Evolutionary conservation across 2,888 invertebrate genomes (phyloP).

Genomic region (Callinectes sapidus): DNA sequence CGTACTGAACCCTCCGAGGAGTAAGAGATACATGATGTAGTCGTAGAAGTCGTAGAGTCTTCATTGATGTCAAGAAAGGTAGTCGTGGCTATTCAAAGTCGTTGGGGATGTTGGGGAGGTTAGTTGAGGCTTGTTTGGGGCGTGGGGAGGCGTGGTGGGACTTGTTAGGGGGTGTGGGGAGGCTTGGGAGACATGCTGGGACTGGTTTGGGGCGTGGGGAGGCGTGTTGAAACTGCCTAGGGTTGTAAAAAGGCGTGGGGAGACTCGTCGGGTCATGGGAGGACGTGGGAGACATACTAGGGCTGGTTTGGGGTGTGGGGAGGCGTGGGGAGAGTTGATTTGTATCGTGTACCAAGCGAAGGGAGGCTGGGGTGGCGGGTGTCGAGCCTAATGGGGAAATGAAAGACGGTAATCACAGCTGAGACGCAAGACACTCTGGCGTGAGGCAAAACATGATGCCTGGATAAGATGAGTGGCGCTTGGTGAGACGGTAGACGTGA

Average conservation of each 20-base stretch:
- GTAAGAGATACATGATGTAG: not conserved
- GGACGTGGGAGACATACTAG: not conserved
- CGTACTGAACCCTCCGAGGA: not conserved
- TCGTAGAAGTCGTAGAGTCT: not conserved
- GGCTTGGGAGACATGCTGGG: no score
- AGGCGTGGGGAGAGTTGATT: not conserved
- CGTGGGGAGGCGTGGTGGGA: no score
- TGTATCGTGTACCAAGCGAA: not conserved
- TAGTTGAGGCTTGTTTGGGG: no score
- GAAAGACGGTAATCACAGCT: not conserved
- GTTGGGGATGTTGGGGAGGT: not conserved
- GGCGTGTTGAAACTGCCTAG: no score
- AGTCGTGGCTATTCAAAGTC: not conserved
- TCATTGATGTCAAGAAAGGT: not conserved
- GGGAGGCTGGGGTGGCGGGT: not conserved
- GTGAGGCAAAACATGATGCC: not conserved
- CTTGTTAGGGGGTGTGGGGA: no score
- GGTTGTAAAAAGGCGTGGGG: no score
- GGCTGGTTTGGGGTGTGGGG: not conserved
- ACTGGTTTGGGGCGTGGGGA: no score
- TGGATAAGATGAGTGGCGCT: constrained; percentile 1
- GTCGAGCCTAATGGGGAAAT: not conserved
- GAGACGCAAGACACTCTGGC: not conserved
- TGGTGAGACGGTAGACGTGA: not conserved
- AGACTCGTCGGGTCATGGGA: not conserved